Conservation (phyloP, 2,888 invertebrate genomes). For the Nephrotoma guestfalica region DNA sequence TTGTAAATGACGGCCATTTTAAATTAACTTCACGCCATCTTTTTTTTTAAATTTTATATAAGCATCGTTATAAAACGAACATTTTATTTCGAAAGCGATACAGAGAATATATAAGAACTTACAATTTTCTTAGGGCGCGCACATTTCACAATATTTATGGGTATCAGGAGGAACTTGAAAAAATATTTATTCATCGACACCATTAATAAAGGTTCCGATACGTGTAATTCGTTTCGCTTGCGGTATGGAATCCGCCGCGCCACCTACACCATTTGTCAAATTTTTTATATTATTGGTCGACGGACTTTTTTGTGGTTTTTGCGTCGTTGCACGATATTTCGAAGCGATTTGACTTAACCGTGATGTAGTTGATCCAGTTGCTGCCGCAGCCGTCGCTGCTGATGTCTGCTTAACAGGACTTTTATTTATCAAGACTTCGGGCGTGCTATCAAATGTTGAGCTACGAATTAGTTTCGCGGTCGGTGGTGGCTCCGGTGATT, state of each 20-base stretch:
- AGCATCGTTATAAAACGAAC: background rate
- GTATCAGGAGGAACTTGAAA: background rate
- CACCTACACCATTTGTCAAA: background rate
- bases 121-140: background rate
- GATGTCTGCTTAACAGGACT: background rate
- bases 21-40: background rate
- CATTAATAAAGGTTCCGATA: background rate
- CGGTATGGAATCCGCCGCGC: background rate
- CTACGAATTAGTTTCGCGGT: conserved; percentile 22
- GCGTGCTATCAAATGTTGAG: conserved; percentile 28
- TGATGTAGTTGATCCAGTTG: background rate
- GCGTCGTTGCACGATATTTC: background rate
- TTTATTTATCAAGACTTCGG: conserved; percentile 7
- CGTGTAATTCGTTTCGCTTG: background rate
- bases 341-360: background rate
- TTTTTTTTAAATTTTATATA: background rate
- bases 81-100: background rate
- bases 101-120: background rate
- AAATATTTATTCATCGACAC: background rate
- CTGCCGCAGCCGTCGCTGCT: background rate
- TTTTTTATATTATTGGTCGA: background rate
- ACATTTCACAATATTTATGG: too few species aligned
- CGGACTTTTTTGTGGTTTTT: background rate
- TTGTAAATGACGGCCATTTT: background rate
- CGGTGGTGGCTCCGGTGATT: background rate